Evolutionary conservation across 2,888 invertebrate species (phyloP).

Genomic region (Aromia moschata): DNA sequence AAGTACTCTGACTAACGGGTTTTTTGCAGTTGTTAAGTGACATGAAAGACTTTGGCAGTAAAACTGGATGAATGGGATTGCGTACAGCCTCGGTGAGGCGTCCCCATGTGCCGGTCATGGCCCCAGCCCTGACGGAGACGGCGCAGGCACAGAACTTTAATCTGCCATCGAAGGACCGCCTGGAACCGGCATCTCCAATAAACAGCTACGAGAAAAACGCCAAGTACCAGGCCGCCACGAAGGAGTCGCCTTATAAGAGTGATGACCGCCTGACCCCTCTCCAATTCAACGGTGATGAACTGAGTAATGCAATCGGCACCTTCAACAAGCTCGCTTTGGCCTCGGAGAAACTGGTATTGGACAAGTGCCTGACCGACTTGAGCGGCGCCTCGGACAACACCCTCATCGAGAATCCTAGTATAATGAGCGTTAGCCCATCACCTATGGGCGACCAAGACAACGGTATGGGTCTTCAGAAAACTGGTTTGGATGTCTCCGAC

Average conservation of each 20-base stretch:
- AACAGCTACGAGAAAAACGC: constrained; percentile 50
- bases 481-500: constrained; percentile 66
- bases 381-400: constrained; percentile 54
- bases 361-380: constrained; percentile 43
- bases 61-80: constrained; percentile 65
- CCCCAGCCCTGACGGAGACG: constrained; percentile 90
- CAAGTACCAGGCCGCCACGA: constrained; percentile 44
- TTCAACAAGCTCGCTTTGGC: constrained; percentile 52
- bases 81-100: constrained; percentile 67
- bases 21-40: constrained; percentile 44
- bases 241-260: constrained; percentile 39
- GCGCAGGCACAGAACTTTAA: constrained; percentile 65
- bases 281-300: constrained; percentile 43
- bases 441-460: constrained; percentile 68
- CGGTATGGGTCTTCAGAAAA: constrained; percentile 65
- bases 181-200: constrained; percentile 53
- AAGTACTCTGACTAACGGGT: constrained; percentile 41
- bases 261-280: constrained; percentile 39
- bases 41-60: constrained; percentile 53
- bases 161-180: constrained; percentile 55
- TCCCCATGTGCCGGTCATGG: constrained; percentile 83
- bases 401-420: constrained; percentile 49
- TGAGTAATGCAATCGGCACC: constrained; percentile 48
- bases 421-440: constrained; percentile 66
- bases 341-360: constrained; percentile 52